Evolutionary conservation across 2,888 invertebrate genomes (phyloP), one percentile per base, ranked within the genome.

Genomic region (Malthinus flaveolus): DNA sequence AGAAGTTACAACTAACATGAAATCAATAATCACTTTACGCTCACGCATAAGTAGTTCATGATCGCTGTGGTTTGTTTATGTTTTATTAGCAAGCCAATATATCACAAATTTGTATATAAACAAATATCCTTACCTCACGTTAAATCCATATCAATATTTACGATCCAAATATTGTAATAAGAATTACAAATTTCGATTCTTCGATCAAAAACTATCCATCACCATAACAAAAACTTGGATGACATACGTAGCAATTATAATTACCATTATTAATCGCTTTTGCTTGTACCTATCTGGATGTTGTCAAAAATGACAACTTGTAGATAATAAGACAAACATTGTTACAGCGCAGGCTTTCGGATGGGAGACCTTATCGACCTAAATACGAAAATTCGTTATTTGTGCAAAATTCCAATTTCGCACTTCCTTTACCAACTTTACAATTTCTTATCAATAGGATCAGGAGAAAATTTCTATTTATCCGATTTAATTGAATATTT

Each of bases 261-360:
- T 42, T 42, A 42, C 13, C 39, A 42, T 42, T 23, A 42, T 42
- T 42, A 42, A 42, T 42, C 10, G 39, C 39, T 42, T 42, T 42
- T 42, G 23, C 39, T 42, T 42, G 39, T 42, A 42, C 23, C 15
- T 42, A 13, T 42, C 39, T 42, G 39, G 39, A 42, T 42, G 15
- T 42, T 42, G 39, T 42, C 39, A 42, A 42, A 42, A 42, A 42
- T 42, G 39, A 42, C 39, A 42, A 42, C 39, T 42, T 42, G 39
- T 42, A 42, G 39, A 42, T 42, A 42, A 42, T n/a, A 42, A 42
- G 39, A 42, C 39, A 42, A 42, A 42, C 39, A 42, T 42, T 42
- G 39, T 15, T 15, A 42, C 39, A 42, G 39, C 39, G 39, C 39
- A 42, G 39, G 39, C 39, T 42, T 42, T 23, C 39, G 5, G 39